Conservation (phyloP, 2,888 invertebrate species). For the Apodemia mormo region DNA sequence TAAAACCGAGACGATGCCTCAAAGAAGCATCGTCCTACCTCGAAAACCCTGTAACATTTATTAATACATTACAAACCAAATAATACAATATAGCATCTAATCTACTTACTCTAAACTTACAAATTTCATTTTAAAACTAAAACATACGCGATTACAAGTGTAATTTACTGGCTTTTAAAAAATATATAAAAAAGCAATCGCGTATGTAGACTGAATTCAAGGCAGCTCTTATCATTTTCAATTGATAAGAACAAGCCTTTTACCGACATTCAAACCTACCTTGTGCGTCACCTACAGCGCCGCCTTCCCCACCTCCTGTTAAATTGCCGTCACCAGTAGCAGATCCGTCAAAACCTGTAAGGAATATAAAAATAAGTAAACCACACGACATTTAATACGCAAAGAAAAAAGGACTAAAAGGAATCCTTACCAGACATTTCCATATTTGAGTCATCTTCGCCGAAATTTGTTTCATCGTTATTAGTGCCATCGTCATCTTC, state of each 20-base stretch:
- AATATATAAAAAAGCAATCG: conserved; percentile 36
- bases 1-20: conserved; percentile 23
- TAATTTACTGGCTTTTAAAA: not conserved
- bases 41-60: conserved; percentile 39
- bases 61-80: conserved; percentile 35
- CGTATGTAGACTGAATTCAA: conserved; percentile 32
- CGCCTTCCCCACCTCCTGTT: conserved; percentile 75
- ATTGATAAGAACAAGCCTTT: conserved; percentile 35
- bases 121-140: conserved; percentile 68
- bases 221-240: conserved; percentile 32
- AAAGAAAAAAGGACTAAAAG: not conserved
- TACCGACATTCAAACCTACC: conserved; percentile 70
- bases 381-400: not conserved
- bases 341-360: conserved; percentile 76
- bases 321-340: conserved; percentile 77
- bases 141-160: conserved; percentile 42
- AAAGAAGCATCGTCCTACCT: conserved; percentile 19
- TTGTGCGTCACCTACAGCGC: conserved; percentile 81
- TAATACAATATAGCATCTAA: conserved; percentile 27
- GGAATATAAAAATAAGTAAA: not conserved
- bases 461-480: conserved; percentile 84
- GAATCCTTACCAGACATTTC: conserved; percentile 79
- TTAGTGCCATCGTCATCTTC: conserved; percentile 83
- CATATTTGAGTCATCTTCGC: conserved; percentile 85
- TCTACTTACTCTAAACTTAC: conserved; percentile 54